phyloP scores from a whole-genome alignment of 2,797 vertebrate species.

The Bradypodion ventrale region DNA sequence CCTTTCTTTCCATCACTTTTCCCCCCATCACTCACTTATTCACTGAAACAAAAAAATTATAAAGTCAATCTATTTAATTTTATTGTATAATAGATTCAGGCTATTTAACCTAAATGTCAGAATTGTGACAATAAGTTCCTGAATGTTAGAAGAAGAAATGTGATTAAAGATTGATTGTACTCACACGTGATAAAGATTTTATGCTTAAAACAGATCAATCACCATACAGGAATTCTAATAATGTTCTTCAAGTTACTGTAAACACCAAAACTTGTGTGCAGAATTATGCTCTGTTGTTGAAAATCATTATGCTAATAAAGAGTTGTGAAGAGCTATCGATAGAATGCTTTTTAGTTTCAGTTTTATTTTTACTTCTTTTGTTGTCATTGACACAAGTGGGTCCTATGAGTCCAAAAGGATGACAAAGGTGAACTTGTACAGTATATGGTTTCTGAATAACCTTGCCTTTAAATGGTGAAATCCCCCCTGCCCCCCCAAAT shows the following conservation, averaged over 20 bases:
- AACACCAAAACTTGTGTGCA: background rate
- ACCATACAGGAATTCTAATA: conserved; percentile 26
- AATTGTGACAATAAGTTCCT: background rate
- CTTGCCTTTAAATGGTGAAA: background rate
- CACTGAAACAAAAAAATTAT: background rate
- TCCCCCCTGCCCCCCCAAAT: rapidly evolving
- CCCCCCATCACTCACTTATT: background rate
- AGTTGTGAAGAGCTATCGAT: background rate
- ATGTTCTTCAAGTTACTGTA: background rate
- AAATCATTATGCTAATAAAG: background rate
- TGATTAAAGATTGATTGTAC: background rate
- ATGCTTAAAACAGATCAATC: conserved; percentile 4
- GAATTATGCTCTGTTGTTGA: background rate
- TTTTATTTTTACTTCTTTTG: background rate
- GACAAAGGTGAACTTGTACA: background rate
- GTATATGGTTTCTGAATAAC: background rate
- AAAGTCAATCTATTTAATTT: background rate
- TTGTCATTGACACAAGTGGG: background rate
- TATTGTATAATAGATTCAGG: background rate
- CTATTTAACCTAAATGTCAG: background rate
- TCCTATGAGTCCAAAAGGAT: background rate
- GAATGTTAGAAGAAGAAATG: conserved; percentile 14
- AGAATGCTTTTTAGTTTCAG: background rate
- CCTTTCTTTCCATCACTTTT: background rate
- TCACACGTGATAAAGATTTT: background rate